Evolutionary conservation across 2,888 invertebrate species (phyloP).

Genomic region (Pterostichus madidus): DNA sequence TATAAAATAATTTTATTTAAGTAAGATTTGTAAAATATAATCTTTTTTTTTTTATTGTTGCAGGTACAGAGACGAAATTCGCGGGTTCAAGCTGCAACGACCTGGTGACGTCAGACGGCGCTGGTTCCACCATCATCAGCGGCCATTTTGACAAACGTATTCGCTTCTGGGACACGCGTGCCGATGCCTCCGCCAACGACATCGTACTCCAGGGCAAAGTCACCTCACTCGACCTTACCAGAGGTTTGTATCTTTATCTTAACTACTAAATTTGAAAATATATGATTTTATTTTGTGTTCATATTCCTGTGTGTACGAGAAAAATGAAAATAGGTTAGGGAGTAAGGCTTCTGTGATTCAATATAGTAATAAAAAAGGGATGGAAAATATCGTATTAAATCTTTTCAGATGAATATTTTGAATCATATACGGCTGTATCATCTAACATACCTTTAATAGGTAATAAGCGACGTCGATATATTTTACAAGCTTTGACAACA

Average conservation of each 20-base stretch:
- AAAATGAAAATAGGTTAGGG: too few relatives aligned
- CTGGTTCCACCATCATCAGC: slow-evolving; percentile 94
- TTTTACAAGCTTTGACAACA: too few relatives aligned
- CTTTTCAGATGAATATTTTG: too few relatives aligned
- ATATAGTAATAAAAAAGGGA: too few relatives aligned
- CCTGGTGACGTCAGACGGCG: slow-evolving; percentile 92
- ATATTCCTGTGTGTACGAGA: too few relatives aligned
- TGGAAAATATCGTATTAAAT: too few relatives aligned
- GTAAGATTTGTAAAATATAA: not conserved
- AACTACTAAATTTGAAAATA: not conserved
- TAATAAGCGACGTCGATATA: too few relatives aligned
- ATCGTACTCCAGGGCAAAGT: slow-evolving; percentile 95
- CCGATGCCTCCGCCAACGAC: slow-evolving; percentile 91
- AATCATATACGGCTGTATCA: too few relatives aligned
- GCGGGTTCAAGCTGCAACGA: slow-evolving; percentile 99
- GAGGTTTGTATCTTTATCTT: slow-evolving; percentile 80
- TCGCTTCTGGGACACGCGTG: slow-evolving; percentile 97
- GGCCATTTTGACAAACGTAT: slow-evolving; percentile 99
- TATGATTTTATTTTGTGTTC: too few relatives aligned
- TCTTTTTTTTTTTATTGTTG: slow-evolving; percentile 47
- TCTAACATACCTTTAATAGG: too few relatives aligned
- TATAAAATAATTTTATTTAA: not conserved
- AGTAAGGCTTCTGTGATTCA: too few relatives aligned
- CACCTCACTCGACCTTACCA: slow-evolving; percentile 95
- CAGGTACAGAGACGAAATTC: slow-evolving; percentile 94